These are phyloP conservation scores for Sycophila sp. DNA, from an alignment of 1,140 invertebrate species.

Conservation along the genomic window DNA sequence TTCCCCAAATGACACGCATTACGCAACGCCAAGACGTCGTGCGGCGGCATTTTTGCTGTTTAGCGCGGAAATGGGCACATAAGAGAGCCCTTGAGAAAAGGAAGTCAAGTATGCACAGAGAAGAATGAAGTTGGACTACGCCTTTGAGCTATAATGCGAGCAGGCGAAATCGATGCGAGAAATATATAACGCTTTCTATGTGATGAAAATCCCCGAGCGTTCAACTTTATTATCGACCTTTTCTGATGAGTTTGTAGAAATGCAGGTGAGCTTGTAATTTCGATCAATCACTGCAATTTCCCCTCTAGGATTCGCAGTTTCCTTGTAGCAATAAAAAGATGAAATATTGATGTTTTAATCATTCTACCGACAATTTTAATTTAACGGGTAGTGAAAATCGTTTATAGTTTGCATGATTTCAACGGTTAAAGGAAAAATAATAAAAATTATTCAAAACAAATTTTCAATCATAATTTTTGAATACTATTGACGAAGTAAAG, in stretches of 20 bases:
- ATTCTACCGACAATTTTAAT: too few species aligned
- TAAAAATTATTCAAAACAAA: too few species aligned
- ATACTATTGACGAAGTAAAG: too few species aligned
- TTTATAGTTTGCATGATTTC: too few species aligned
- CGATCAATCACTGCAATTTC: background rate
- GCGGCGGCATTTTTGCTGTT: slow-evolving; percentile 1
- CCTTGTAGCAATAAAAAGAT: too few species aligned
- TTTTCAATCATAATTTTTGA: too few species aligned
- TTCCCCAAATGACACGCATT: slow-evolving; percentile 9
- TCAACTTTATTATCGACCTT: background rate
- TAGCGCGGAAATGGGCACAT: background rate
- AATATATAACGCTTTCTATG: background rate
- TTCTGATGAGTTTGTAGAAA: background rate
- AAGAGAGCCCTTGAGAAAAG: slow-evolving; percentile 24
- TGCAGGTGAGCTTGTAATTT: background rate
- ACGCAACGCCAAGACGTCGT: background rate
- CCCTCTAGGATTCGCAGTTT: too few species aligned
- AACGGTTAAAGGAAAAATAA: too few species aligned
- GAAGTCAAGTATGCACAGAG: slow-evolving; percentile 16
- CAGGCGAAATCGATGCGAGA: background rate
- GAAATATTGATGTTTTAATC: too few species aligned
- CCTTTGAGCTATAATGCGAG: background rate
- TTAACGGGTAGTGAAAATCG: too few species aligned
- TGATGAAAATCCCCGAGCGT: background rate
- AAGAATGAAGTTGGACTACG: background rate